phyloP scores from a whole-genome alignment of 2,888 invertebrate species.

The Aporophyla lueneburgensis region DNA sequence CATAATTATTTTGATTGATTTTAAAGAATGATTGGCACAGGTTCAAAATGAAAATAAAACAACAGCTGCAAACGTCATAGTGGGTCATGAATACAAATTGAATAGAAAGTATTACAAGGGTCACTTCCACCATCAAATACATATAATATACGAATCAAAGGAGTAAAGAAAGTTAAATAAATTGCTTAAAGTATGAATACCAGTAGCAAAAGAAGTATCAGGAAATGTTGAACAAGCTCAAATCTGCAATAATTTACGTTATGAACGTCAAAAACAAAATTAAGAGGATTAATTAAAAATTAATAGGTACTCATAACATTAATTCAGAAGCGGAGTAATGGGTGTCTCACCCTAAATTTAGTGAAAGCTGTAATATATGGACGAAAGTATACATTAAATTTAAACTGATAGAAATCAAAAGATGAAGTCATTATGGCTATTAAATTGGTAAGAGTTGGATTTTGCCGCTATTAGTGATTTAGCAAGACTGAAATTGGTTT shows the following conservation, averaged over 20 bases:
- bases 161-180: background rate
- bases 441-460: slow-evolving; percentile 22
- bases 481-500: slow-evolving; percentile 5
- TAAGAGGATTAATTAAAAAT: slow-evolving; percentile 57
- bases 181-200: background rate
- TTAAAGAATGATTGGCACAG: slow-evolving; percentile 5
- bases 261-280: slow-evolving; percentile 44
- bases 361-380: slow-evolving; percentile 59
- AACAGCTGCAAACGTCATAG: background rate
- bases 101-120: slow-evolving; percentile 1
- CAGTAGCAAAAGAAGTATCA: slow-evolving; percentile 35
- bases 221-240: slow-evolving; percentile 38
- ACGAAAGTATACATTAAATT: slow-evolving; percentile 52
- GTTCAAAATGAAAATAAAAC: background rate
- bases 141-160: slow-evolving; percentile 2
- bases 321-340: slow-evolving; percentile 42
- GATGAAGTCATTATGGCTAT: slow-evolving; percentile 55
- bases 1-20: slow-evolving; percentile 17
- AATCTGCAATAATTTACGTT: slow-evolving; percentile 31
- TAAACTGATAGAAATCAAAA: slow-evolving; percentile 45
- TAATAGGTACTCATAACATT: slow-evolving; percentile 50
- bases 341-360: slow-evolving; percentile 60
- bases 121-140: background rate
- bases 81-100: slow-evolving; percentile 1
- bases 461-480: slow-evolving; percentile 22